Evolutionary conservation across 2,888 invertebrate genomes (phyloP), one percentile per base, ranked within the genome.

Genomic region (Cyclophora albipunctata): DNA sequence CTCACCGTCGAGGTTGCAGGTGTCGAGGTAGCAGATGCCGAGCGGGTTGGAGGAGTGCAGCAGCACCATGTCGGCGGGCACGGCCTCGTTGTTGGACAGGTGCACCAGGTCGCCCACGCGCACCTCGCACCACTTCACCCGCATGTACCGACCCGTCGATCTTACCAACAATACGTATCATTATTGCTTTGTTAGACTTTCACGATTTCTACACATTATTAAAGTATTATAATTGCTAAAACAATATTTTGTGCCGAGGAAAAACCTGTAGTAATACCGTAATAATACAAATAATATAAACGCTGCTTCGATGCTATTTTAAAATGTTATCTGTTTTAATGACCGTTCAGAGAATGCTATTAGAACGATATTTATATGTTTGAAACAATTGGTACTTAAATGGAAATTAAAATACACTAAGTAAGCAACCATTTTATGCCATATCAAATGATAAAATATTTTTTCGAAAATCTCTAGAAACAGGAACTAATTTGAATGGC

Each of bases 1-100:
- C 85, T 98, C 98, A 5, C 98, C 98, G 73, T 98, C 98, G 71
- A 98, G 89, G 85, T 98, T 98, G 73, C 97, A 96, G 0, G 98
- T 98, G 83, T 98, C 98, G 61, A 98, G 93, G 84, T 96, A 98
- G 75, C 97, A 98, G 52, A 95, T 90, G 43, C 98, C 98, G 71
- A 94, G 91, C 5, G 94, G 91, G 84, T 96, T 97, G 68, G 97
- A 96, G 51, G 96, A 95, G 67, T 94, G 92, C 55, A 98, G 89
- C 52, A 99, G 86, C 54, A 99, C 90, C 73, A 99, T 94, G 81
- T 99, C 99, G 0, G 99, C 98, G 40, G 98, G 98, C 58, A 99
- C 96, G 49, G 96, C 92, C 89, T 98, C 98, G 89, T 98, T 97
- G 90, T 98, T 98, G 45, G 97, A 97, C 67, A 99, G 89, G 84